These are phyloP conservation scores for Cavia porcellus DNA, from an alignment of 2,113 vertebrate species.

Conservation along the genomic window DNA sequence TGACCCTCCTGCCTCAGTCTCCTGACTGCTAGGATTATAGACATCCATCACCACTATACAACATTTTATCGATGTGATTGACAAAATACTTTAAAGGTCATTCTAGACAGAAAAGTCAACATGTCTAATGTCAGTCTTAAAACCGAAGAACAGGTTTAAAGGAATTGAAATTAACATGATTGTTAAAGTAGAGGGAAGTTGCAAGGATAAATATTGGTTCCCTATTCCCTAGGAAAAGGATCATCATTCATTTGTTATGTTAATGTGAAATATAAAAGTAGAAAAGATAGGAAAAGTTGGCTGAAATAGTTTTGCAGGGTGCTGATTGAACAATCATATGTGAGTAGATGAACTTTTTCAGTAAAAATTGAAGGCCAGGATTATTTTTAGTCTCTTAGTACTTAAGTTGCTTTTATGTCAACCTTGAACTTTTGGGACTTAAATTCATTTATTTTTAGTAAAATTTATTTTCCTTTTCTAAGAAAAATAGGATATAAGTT, in stretches of 20 bases:
- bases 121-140: neutral
- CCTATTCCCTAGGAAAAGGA: neutral
- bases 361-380: neutral
- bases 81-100: neutral
- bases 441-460: constrained; percentile 65
- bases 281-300: neutral
- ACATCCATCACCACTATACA: neutral
- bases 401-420: neutral
- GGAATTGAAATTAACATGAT: neutral
- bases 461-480: constrained; percentile 74
- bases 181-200: neutral
- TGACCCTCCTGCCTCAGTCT: too few species aligned
- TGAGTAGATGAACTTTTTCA: neutral
- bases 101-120: neutral
- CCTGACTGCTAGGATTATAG: too few species aligned
- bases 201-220: neutral
- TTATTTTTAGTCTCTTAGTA: neutral
- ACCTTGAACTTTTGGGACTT: constrained; percentile 30
- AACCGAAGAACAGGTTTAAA: neutral
- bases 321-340: neutral
- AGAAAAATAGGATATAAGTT: constrained; percentile 69
- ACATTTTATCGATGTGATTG: neutral
- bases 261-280: neutral
- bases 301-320: neutral
- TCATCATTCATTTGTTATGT: fast-evolving